Conservation (phyloP, 2,797 vertebrate species). For the Orientallactaga sibirica region DNA sequence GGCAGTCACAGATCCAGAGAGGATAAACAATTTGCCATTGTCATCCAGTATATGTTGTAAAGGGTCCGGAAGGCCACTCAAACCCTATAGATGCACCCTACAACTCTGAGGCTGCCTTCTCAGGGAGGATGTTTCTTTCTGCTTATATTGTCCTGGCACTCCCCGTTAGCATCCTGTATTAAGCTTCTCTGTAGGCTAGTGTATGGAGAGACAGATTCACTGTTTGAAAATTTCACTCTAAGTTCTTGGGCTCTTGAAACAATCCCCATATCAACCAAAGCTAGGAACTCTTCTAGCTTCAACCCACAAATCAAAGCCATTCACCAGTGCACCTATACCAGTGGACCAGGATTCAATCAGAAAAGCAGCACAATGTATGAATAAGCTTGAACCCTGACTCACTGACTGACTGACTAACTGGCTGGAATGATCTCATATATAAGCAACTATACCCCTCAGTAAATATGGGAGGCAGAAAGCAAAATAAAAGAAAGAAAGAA, state of each 20-base stretch:
- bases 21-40: not conserved
- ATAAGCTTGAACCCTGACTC: not conserved
- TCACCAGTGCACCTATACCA: not conserved
- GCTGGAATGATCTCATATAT: not conserved
- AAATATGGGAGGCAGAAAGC: not conserved
- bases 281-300: not conserved
- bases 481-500: not conserved
- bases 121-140: not conserved
- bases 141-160: not conserved
- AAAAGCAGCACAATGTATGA: not conserved
- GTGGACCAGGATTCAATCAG: not conserved
- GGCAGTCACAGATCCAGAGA: not conserved
- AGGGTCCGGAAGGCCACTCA: not conserved
- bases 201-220: not conserved
- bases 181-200: constrained; percentile 8
- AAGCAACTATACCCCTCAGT: not conserved
- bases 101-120: not conserved
- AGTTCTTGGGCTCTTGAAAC: constrained; percentile 5
- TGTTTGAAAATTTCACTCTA: not conserved
- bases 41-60: not conserved
- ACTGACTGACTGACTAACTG: not conserved
- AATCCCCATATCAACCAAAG: not conserved
- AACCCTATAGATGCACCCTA: not conserved
- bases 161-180: not conserved
- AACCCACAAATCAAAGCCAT: not conserved